Conservation (phyloP, 2,888 invertebrate species). For the Mesorhabditis spiculigera region DNA sequence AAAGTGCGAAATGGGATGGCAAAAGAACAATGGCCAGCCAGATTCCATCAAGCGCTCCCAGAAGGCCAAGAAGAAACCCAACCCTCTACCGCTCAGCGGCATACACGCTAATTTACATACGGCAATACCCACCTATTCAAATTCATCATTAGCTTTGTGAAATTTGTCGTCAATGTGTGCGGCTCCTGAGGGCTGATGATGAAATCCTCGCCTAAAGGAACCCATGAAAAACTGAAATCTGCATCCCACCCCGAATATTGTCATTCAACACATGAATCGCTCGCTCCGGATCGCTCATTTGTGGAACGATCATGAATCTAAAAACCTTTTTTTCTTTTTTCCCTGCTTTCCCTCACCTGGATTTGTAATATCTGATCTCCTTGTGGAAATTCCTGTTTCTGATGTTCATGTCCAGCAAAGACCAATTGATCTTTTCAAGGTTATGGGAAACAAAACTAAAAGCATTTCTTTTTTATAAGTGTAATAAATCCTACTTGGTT, state of each 20-base stretch:
- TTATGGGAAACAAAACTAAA: conserved; percentile 49
- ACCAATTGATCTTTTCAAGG: conserved; percentile 54
- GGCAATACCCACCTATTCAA: neutral
- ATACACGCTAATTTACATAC: too few species aligned
- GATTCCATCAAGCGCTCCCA: neutral
- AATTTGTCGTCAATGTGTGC: conserved; percentile 1
- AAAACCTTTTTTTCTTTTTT: neutral
- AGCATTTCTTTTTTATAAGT: neutral
- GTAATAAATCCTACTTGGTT: conserved; percentile 26
- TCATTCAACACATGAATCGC: neutral
- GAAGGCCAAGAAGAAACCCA: too few species aligned
- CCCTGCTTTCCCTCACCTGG: conserved; percentile 19
- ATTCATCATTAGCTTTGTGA: neutral
- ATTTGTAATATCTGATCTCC: conserved; percentile 47
- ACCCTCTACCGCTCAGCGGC: too few species aligned
- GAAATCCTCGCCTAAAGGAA: neutral
- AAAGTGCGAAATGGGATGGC: neutral
- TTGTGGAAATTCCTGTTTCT: conserved; percentile 41
- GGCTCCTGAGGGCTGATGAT: neutral
- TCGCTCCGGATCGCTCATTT: neutral
- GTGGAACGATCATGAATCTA: conserved; percentile 21
- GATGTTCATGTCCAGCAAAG: conserved; percentile 38
- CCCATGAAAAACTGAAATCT: neutral
- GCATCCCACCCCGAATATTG: neutral
- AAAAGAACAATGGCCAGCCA: conserved; percentile 4